A percentile compares a stretch with the other conserved stretches of the same genome.
Conservation (phyloP, 2,113 vertebrate species). For the Saguinus imperator region DNA sequence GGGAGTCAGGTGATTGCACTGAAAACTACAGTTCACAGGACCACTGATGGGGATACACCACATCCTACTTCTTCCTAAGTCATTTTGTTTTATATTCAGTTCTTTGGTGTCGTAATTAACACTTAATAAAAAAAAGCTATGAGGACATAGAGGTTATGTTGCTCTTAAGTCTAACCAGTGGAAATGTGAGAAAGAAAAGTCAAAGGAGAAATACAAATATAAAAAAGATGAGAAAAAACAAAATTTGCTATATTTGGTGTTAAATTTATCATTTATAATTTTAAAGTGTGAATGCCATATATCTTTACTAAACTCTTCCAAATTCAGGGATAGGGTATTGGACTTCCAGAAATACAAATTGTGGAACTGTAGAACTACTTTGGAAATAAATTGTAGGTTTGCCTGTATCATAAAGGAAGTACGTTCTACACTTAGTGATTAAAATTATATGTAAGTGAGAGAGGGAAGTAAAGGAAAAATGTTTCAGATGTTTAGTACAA, state of each 20-base stretch:
- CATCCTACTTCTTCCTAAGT: not conserved
- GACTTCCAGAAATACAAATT: not conserved
- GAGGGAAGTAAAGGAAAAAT: not conserved
- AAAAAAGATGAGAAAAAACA: not conserved
- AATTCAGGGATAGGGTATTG: not conserved
- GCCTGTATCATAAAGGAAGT: not conserved
- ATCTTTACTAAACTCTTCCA: not conserved
- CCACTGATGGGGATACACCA: not conserved
- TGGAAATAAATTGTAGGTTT: not conserved
- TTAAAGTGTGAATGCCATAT: not conserved
- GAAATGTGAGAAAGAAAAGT: not conserved
- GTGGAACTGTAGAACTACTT: not conserved
- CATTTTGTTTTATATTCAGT: not conserved
- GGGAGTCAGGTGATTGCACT: accelerated
- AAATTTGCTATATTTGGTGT: not conserved
- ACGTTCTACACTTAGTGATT: not conserved
- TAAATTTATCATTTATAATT: not conserved
- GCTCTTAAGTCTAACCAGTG: not conserved
- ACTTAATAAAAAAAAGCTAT: not conserved
- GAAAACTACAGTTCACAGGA: not conserved
- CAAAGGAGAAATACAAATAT: not conserved
- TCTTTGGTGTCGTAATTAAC: not conserved
- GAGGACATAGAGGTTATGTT: not conserved
- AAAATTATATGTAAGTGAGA: not conserved
- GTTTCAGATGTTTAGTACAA: not conserved